Evolutionary conservation across 1,140 invertebrate genomes (phyloP), one percentile per base, ranked within the genome.

Genomic region (Drosophila dunni): DNA sequence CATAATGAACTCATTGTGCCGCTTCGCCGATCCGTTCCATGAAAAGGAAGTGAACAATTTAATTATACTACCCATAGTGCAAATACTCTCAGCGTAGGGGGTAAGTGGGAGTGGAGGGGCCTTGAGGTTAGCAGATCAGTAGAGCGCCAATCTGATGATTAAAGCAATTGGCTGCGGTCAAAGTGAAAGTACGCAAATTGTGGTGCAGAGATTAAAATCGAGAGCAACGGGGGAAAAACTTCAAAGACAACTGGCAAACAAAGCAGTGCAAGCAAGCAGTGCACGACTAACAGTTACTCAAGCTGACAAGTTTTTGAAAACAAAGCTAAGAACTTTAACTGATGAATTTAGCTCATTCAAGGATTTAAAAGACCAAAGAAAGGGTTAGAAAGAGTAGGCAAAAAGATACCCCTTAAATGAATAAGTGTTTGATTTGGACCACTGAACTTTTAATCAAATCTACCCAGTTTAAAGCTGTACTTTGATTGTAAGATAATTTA

Each of bases 1-100:
- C 78, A 86, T 88, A 76, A 88, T 82, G 51, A 64, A 79, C 75
- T 72, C 82, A 85, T 85, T 85, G 82, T 85, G 33, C 54, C 61
- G 66, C 38, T 66, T 33, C 38, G 63, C 46, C 50, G 50, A 38
- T 20, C 48, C 60, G 68, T 50, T 65, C 44, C 70, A 62, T 42
- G 42, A 17, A 60, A 77, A 88, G 82, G 82, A 86, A 86, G 84
- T 88, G 73, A 68, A 54, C 76, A 88, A 86, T 86, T 86, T 83
- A 86, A 88, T 86, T 83, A 79, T 79, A 65, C 61, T 29, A 29
- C 24, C 24, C 81, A 60, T 81, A 54, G 44, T 63, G 48, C 60
- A 63, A 63, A 38, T 62, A 29, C 15, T 33, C 20, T 38, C 17
- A 20, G 38, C 10, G 15, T 3, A 11, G 46, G 46, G 20, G 50